Evolutionary conservation across 2,888 invertebrate genomes (phyloP).

Genomic region (Lypha dubia): DNA sequence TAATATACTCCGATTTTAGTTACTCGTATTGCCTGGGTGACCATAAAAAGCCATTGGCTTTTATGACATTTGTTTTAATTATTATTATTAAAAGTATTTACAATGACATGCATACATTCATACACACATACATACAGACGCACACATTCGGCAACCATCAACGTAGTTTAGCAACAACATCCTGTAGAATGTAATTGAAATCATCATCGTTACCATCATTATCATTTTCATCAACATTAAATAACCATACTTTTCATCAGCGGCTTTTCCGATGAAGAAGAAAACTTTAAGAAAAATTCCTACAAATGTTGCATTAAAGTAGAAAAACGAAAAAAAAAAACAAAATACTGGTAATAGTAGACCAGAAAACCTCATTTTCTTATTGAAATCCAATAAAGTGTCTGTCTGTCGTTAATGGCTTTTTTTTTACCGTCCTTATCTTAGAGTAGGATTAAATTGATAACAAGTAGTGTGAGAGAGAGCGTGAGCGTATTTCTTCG

Average conservation of each 20-base stretch:
- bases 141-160: neutral
- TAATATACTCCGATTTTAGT: conserved; percentile 21
- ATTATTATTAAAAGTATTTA: conserved; percentile 34
- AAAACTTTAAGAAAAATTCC: neutral
- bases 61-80: conserved; percentile 46
- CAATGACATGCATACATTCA: too few species aligned
- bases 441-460: neutral
- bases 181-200: neutral
- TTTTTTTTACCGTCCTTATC: neutral
- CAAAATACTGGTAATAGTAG: neutral
- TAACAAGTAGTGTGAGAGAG: too few species aligned
- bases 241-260: conserved; percentile 17
- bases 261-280: conserved; percentile 13
- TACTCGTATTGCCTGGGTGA: conserved; percentile 25
- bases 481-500: neutral
- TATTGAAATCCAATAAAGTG: conserved; percentile 9
- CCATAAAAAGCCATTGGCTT: conserved; percentile 52
- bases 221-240: neutral
- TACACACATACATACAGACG: too few species aligned
- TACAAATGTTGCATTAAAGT: neutral
- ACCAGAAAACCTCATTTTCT: neutral
- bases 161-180: neutral
- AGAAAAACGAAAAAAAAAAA: neutral
- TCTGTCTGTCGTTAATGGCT: conserved; percentile 1
- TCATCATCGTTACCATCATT: neutral